Conservation (phyloP, 2,797 vertebrate species). For the Onychomys leucogaster region DNA sequence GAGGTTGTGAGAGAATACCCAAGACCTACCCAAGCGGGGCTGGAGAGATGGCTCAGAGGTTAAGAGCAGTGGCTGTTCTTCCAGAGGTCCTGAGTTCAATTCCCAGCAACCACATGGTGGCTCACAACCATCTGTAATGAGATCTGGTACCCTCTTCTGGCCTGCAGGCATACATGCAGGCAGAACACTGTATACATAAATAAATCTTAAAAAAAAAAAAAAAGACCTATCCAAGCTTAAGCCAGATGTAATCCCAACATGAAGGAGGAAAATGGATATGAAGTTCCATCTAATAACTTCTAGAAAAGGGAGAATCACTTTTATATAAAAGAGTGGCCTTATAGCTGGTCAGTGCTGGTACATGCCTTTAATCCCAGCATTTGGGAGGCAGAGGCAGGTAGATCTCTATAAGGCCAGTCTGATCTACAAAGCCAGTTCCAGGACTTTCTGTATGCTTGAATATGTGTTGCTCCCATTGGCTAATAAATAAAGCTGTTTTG, state of each 20-base stretch:
- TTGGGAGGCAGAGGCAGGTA: not conserved
- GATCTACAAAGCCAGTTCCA: not conserved
- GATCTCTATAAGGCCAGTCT: not conserved
- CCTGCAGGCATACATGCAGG: too few species aligned
- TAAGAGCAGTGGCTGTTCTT: too few species aligned
- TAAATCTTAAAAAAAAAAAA: too few species aligned
- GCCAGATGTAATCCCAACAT: not conserved
- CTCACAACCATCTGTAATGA: too few species aligned
- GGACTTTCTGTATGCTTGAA: too few species aligned
- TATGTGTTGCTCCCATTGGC: too few species aligned
- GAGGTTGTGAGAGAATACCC: not conserved
- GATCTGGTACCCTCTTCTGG: too few species aligned
- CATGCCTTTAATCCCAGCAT: not conserved
- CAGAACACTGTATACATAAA: too few species aligned
- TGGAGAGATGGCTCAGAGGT: too few species aligned
- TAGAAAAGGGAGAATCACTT: not conserved
- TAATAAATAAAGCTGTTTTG: too few species aligned
- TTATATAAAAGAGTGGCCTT: not conserved
- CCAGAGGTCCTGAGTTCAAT: too few species aligned
- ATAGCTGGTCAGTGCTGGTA: not conserved
- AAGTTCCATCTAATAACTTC: not conserved
- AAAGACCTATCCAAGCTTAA: not conserved
- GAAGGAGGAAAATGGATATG: not conserved
- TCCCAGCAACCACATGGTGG: too few species aligned
- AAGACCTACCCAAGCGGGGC: not conserved